These are phyloP conservation scores for Therioaphis trifolii DNA, from an alignment of 2,888 invertebrate species.

Conservation along the genomic window DNA sequence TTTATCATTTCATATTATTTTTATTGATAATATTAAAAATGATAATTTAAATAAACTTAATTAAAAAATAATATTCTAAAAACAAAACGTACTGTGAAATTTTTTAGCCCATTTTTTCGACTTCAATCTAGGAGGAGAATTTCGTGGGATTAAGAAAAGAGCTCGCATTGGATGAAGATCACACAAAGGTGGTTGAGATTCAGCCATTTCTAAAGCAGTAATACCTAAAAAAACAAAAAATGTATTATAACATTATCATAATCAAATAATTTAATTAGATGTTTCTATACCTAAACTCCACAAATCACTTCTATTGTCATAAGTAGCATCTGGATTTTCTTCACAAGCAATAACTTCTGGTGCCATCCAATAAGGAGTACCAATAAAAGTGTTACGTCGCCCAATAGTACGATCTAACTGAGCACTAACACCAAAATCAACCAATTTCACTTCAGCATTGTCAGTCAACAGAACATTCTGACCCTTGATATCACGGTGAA, in stretches of 20 bases:
- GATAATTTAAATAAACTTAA: background rate
- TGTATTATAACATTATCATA: conserved; percentile 13
- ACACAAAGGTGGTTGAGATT: conserved; percentile 98
- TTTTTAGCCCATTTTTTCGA: conserved; percentile 98
- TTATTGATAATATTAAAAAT: background rate
- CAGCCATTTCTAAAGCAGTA: conserved; percentile 99
- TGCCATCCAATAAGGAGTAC: conserved; percentile 99
- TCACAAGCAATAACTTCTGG: conserved; percentile 99
- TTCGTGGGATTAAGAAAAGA: conserved; percentile 96
- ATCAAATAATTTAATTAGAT: background rate
- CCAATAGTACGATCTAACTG: conserved; percentile 99
- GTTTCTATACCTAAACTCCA: conserved; percentile 69
- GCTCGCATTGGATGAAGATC: conserved; percentile 99
- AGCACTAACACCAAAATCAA: conserved; percentile 99
- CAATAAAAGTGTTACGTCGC: conserved; percentile 98
- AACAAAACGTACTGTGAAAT: conserved; percentile 77
- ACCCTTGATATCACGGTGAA: conserved; percentile 99
- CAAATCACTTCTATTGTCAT: conserved; percentile 94
- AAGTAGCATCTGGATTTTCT: conserved; percentile 99
- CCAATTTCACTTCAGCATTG: conserved; percentile 99
- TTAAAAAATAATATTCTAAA: too few relatives aligned
- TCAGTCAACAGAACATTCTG: conserved; percentile 99
- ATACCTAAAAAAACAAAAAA: conserved; percentile 78
- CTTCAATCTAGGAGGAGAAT: conserved; percentile 96
- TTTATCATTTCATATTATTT: too few relatives aligned